phyloP scores from a whole-genome alignment of 2,888 invertebrate genomes.

The Hedya salicella region DNA sequence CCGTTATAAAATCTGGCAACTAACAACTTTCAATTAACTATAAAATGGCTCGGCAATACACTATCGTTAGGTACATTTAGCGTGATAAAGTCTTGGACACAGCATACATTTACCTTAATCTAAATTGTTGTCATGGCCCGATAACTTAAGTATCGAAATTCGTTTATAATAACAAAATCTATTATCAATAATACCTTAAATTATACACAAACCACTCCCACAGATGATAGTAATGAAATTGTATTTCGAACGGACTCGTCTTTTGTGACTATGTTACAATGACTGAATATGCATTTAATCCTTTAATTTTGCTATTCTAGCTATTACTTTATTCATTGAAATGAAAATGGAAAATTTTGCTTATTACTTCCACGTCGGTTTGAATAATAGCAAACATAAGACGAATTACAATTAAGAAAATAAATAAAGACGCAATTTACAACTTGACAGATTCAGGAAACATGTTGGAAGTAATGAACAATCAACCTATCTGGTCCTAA shows the following conservation, averaged over 20 bases:
- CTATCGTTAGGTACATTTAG: constrained; percentile 28
- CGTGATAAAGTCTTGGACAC: constrained; percentile 70
- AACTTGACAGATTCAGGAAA: constrained; percentile 30
- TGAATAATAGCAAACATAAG: background rate
- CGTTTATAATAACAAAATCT: constrained; percentile 72
- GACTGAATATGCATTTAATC: constrained; percentile 54
- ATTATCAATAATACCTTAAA: constrained; percentile 71
- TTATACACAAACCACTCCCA: constrained; percentile 79
- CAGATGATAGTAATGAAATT: constrained; percentile 72
- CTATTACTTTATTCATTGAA: constrained; percentile 1
- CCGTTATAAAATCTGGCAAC: background rate
- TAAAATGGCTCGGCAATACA: constrained; percentile 26
- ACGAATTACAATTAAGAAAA: constrained; percentile 5
- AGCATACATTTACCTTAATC: constrained; percentile 68
- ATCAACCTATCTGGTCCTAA: constrained; percentile 58
- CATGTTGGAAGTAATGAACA: constrained; percentile 62
- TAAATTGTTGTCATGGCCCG: constrained; percentile 81
- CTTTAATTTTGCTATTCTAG: constrained; percentile 5
- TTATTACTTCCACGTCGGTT: constrained; percentile 62
- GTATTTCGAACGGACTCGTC: constrained; percentile 59
- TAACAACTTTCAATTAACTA: constrained; percentile 16
- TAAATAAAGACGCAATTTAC: constrained; percentile 24
- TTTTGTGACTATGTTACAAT: constrained; percentile 76
- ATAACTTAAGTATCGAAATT: constrained; percentile 77
- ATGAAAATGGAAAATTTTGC: constrained; percentile 39